Evolutionary conservation across 2,888 invertebrate species (phyloP), one percentile per base, ranked within the genome.

Genomic region (Orchestes rusci): DNA sequence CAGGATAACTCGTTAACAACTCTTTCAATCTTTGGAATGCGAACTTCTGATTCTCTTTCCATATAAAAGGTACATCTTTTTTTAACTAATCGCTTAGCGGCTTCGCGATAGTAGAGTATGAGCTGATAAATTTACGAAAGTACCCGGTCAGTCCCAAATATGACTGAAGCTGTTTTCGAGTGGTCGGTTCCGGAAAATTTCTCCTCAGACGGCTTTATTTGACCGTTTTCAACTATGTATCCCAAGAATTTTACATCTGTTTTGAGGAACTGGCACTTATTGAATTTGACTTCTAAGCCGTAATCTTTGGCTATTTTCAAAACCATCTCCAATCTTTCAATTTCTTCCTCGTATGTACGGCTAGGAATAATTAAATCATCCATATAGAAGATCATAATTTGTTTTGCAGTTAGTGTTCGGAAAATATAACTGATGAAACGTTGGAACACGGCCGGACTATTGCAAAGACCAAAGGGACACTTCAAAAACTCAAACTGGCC

Each of bases 391-490:
- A 46, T 8, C n/a, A 34, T n/a, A 10, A 50, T 40, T 4, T 42
- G 32, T 16, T 56, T 19, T 2, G 32, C 23, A 2, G 55, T 53
- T 1, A 64, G 39, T 2, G 56, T 51, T 28, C 52, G 20, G 27
- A 64, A 63, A 3, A 63, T 56, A 13, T 49, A 50, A 18, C 51
- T 61, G 0, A 67, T 52, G 39, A 43, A 62, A 8, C 64, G 29
- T 16, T 53, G 59, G 35, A 68, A 66, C 12, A 59, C 56, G 10
- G 57, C 51, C 10, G 67, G 67, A 3, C 56, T 56, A 17, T 61
- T 65, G 18, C 59, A 62, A 2, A 67, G 39, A 2, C 68, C 68
- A 57, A 69, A 70, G 0, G 66, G 68, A 31, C 59, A 57, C 49
- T 52, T 58, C 12, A 58, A 36, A 47, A 19, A 66, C 50, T 69